Base-by-base conservation (phyloP, 2,797 vertebrate genomes). In the Gymnothorax reevesii region DNA sequence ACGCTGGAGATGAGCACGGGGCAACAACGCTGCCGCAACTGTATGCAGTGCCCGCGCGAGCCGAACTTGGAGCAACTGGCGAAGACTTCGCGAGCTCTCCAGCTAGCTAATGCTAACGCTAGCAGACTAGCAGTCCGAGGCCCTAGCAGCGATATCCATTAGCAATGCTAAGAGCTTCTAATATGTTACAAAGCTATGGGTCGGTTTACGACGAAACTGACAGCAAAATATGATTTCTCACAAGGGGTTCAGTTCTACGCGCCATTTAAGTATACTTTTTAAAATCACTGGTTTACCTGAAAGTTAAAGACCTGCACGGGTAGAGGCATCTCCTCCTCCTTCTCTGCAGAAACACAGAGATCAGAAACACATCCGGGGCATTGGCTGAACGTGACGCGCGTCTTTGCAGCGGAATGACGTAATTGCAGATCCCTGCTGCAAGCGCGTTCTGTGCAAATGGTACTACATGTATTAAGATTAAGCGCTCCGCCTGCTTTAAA, bases 251-350 rank as follows among this genome's bases (percentile, higher is more conserved):
- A 20, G 13, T 52, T 80, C 22, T 55, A 52, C 17, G 4, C 59
- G 13, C 22, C 42, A 42, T 15, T 13, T 7, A 27, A 13, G 13
- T 22, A 84, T 57, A 75, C n/a, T 17, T 71, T 25, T 57, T 55
- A 22, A 80, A 80, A 52, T 25, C 7, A 86, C 54, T 33, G 87
- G 86, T 85, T 95, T 87, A 98, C 97, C 97, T 98, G 97, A 90
- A 98, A 94, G 94, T 97, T 98, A 89, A 98, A 98, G 89, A 98
- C 97, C 92, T 98, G 97, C 80, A 98, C 97, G 62, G 97, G 97
- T 89, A 98, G 92, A 94, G 97, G 97, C 97, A 98, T 98, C 93
- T 92, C 89, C 88, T 88, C 87, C 69, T 88, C 87, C 69, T 90
- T 87, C 55, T 85, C 85, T 60, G 77, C 87, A 87, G 87, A 85